phyloP scores from a whole-genome alignment of 2,797 vertebrate species.

The Hippoglossus hippoglossus region DNA sequence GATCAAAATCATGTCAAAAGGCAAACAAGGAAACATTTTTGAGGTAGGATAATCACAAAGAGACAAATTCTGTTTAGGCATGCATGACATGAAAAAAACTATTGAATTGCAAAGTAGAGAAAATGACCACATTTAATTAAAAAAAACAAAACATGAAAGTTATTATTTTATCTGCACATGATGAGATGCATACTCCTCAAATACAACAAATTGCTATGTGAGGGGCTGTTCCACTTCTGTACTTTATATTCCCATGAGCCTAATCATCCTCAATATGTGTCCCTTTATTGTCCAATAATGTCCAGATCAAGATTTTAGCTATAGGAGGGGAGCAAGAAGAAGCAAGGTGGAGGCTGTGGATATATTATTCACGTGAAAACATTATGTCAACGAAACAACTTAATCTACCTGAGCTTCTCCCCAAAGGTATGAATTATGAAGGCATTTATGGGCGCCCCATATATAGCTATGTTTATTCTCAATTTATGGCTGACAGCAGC shows the following conservation, averaged over 20 bases:
- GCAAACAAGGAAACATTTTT: too few relatives aligned
- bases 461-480: constrained; percentile 93
- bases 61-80: constrained; percentile 20
- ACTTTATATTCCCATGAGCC: constrained; percentile 55
- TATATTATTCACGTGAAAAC: constrained; percentile 72
- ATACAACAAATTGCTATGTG: constrained; percentile 20
- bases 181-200: constrained; percentile 27
- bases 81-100: constrained; percentile 28
- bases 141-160: constrained; percentile 15
- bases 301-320: constrained; percentile 66
- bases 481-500: constrained; percentile 97
- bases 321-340: constrained; percentile 21
- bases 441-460: constrained; percentile 89
- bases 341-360: constrained; percentile 39
- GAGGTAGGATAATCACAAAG: constrained; percentile 24
- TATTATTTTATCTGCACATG: constrained; percentile 23
- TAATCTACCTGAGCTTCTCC: constrained; percentile 80
- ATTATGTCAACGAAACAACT: constrained; percentile 75
- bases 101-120: background rate
- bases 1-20: constrained; percentile 41
- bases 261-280: constrained; percentile 67
- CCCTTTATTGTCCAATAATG: constrained; percentile 70
- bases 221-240: constrained; percentile 38
- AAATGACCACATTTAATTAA: constrained; percentile 10
- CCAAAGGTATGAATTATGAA: constrained; percentile 93